Evolutionary conservation across 2,888 invertebrate species (phyloP), one percentile per base, ranked within the genome.

Genomic region (Proisotoma minuta): DNA sequence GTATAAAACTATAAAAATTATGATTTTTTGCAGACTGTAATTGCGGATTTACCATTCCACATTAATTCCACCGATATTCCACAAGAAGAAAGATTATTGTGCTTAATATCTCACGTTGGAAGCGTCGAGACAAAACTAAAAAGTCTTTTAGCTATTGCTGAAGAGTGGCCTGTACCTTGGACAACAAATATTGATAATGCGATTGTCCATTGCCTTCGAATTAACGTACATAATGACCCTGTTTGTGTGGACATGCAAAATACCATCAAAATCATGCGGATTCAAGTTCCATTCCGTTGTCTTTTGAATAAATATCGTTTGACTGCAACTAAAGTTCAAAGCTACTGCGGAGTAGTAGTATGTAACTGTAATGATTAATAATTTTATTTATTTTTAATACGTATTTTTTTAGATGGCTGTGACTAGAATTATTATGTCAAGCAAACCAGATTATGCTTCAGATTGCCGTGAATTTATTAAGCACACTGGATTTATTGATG

Each of bases 141-240:
- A 3, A 56, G 60, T 18, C 22, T 68, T 15, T 50, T 62, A 1
- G 10, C 48, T 12, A 69, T 73, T 58, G 60, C 71, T 0, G 53
- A 62, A 24, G 65, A 69, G 47, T 73, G 73, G 73, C 71, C 71
- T 1, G 73, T 73, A 0, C 73, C 73, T 2, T 73, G 73, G 73
- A 62, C 67, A 1, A 22, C 43, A 2, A 57, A 61, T 8, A 65
- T 73, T 22, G 66, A 70, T n/a, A 52, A 29, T 1, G 51, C 71
- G 54, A 66, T 70, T 0, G 52, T 57, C 0, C 47, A 51, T 40
- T 57, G 59, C 26, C 54, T 71, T 48, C 47, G 60, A 8, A 54
- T 52, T 0, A 57, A 57, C 18, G n/a, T 23, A 0, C 39, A 57
- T 24, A 29, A 59, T 1, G 62, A 61, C 26, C 0, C 15, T n/a